Base-by-base conservation (phyloP, 1,140 invertebrate species). In the Lordiphosa stackelbergi region DNA sequence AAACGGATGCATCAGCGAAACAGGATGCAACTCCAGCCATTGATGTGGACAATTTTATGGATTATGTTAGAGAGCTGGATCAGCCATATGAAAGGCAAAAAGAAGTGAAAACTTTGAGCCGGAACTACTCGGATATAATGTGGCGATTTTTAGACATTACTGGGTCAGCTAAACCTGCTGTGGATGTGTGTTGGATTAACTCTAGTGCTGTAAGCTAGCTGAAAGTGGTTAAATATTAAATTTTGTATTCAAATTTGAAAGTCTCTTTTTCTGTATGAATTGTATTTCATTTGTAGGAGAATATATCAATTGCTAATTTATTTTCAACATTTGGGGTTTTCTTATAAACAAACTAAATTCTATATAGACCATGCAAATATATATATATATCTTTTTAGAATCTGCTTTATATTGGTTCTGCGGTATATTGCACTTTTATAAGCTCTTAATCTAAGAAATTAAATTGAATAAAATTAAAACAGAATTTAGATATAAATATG, bases 11-110 rank as follows among this genome's bases (percentile, higher is more conserved):
- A 16, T 4, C 24, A 9, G 13, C 56, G 3, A 58, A 64, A 4
- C 58, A 79, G 40, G 36, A 31, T 31, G 28, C 1, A 31, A 8
- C 28, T 31, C 28, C 48, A 2, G 64, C 73, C 37, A 40, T 83
- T 1, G 71, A 66, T 58, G 66, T 79, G 43, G 77, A 85, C 12
- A 78, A 85, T 22, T 83, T 83, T 41, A 77, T 85, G 75, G 72
- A 77, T 19, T 83, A 77, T 69, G 77, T 83, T n/a, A 69, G 75
- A 37, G 66, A 79, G 11, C 12, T 79, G 49, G 75, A 81, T 9
- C 8, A 37, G 0, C 49, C 65, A 6, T 37, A 38, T 5, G 55
- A 75, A 8, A 4, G 37, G 3, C 7, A 10, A 31, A 8, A 6
- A 11, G 1, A 13, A 7, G n/a, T 13, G 34, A 41, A 19, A 4